Evolutionary conservation across 2,797 vertebrate species (phyloP), one percentile per base, ranked within the genome.

Genomic region (Enteromius viviparus): DNA sequence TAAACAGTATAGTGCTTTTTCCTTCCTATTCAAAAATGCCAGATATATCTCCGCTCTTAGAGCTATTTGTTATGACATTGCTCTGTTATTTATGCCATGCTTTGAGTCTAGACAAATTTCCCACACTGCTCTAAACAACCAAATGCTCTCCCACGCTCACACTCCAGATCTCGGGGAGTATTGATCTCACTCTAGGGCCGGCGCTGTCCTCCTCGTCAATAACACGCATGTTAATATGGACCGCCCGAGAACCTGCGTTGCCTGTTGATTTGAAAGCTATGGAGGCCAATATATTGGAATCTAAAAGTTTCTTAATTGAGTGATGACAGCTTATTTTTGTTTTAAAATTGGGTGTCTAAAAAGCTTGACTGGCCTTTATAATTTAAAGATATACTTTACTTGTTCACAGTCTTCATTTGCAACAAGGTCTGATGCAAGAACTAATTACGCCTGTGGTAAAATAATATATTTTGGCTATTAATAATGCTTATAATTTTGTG

Each of bases 191-290:
- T 86, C 29, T 84, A 76, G 84, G 88, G 89, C 84, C 53, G 42
- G 86, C 88, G 86, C 88, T 23, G 72, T 83, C 70, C 64, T 45
- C 69, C 55, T 79, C 80, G 76, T 93, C 90, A 88, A 85, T 91
- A 87, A 72, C 77, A 86, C 85, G 86, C 87, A 87, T 93, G 94
- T 94, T 95, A 94, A 94, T 93, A 94, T 95, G 93, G 93, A 95
- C 93, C 90, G 89, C 87, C 88, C 88, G 91, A 90, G 84, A 88
- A 87, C 89, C 90, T 90, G 62, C 2, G 15, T 86, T 69, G 84
- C 78, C 83, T 90, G 81, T 84, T 93, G 92, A 94, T 94, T 91
- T 92, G 94, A 92, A 93, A 91, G 87, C 85, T 89, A 89, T 87
- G 83, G 89, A 92, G 90, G 87, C 91, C 90, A 92, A 92, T 94